Evolutionary conservation across 1,140 invertebrate genomes (phyloP), one percentile per base, ranked within the genome.

Genomic region (Ylistrum balloti): DNA sequence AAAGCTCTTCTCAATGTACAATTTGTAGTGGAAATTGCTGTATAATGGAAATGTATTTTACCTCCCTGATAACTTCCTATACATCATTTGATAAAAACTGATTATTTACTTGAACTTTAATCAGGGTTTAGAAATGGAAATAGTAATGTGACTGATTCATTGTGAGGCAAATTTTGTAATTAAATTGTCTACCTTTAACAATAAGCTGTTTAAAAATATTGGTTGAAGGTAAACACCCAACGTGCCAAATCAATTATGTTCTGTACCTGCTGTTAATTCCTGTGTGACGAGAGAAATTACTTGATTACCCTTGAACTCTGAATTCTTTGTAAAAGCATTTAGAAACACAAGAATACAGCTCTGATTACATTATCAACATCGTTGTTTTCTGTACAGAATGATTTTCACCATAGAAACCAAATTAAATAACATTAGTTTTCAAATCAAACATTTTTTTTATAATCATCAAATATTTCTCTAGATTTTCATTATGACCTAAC

Each of bases 101-200:
- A 74, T 74, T 74, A 74, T 74, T 74, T 74, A 74, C n/a, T 74
- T 74, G 56, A 74, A 74, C 17, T 74, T 74, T n/a, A 17, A 74
- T 74, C n/a, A 74, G 28, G n/a, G 13, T n/a, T 74, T 74, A 28
- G 1, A 22, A 74, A 74, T 28, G 2, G 28, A 28, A 5, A 28
- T 74, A 5, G 17, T 74, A 3, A 28, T 28, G 20, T 1, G 11
- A 48, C 22, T n/a, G n/a, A n/a, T 74, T n/a, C 1, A 74, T 74
- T 74, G n/a, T 74, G n/a, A 74, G 56, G 15, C 22, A 28, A 28
- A 9, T 1, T 74, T 74, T 28, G n/a, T 74, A 74, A 74, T 74
- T 74, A 74, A 74, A 74, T 74, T 74, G 22, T 5, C n/a, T 28
- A 7, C 5, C 0, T 74, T n/a, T 74, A 28, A 74, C 56, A 74